Evolutionary conservation across 2,113 vertebrate species (phyloP).

Genomic region (Gorsachius goisagi): DNA sequence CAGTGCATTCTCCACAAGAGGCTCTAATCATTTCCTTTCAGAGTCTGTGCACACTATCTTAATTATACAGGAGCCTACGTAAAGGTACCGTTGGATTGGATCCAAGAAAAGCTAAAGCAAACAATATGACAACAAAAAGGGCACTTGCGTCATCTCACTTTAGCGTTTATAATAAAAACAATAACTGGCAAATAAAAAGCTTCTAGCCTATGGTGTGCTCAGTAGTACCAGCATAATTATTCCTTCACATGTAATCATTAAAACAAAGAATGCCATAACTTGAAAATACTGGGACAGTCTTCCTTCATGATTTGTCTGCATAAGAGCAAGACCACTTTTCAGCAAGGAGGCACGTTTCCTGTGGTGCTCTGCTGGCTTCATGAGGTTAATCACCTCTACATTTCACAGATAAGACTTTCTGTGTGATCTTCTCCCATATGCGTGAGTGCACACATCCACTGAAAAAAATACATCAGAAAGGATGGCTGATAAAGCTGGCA

Average conservation of each 20-base stretch:
- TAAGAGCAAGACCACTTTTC: not conserved
- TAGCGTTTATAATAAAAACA: conserved; percentile 72
- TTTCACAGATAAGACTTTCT: not conserved
- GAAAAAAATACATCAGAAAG: not conserved
- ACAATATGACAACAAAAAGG: conserved; percentile 72
- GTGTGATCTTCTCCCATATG: not conserved
- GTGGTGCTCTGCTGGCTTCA: not conserved
- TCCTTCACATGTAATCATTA: conserved; percentile 31
- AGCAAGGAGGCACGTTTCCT: not conserved
- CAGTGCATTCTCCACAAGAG: conserved; percentile 1
- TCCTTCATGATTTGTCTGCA: not conserved
- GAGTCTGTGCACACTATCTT: conserved; percentile 52
- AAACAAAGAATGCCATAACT: conserved; percentile 13
- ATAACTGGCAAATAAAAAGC: conserved; percentile 74
- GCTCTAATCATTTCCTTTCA: conserved; percentile 61
- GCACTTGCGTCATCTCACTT: conserved; percentile 77
- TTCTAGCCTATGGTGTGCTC: conserved; percentile 49
- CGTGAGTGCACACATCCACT: not conserved
- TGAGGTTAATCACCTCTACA: not conserved
- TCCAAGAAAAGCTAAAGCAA: conserved; percentile 75
- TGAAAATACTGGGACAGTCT: not conserved
- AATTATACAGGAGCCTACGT: conserved; percentile 71
- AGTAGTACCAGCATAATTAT: conserved; percentile 29
- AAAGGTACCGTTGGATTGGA: conserved; percentile 66
- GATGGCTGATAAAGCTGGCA: not conserved